phyloP scores from a whole-genome alignment of 2,797 vertebrate genomes.

The Poeciliopsis turneri region DNA sequence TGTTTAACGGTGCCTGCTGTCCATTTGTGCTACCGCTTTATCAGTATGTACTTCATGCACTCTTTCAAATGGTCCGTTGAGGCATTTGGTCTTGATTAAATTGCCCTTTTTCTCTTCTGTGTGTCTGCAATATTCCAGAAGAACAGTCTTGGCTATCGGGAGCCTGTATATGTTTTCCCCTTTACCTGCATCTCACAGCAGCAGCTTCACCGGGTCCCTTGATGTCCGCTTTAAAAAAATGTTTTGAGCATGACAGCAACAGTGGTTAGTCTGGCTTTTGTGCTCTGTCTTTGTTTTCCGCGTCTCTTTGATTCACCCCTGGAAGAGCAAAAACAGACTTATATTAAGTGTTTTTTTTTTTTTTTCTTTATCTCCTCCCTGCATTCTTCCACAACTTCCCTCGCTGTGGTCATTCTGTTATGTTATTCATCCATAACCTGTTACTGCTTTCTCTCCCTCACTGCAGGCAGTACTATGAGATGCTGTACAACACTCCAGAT shows the following conservation, averaged over 20 bases:
- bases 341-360: slow-evolving; percentile 30
- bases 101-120: slow-evolving; percentile 33
- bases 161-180: slow-evolving; percentile 42
- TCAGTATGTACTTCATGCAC: slow-evolving; percentile 42
- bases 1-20: slow-evolving; percentile 14
- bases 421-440: slow-evolving; percentile 1
- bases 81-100: slow-evolving; percentile 44
- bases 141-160: slow-evolving; percentile 45
- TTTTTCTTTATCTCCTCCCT: slow-evolving; percentile 2
- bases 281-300: slow-evolving; percentile 46
- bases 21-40: slow-evolving; percentile 22
- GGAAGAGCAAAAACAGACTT: slow-evolving; percentile 20
- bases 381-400: neutral
- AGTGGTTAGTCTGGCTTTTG: slow-evolving; percentile 50
- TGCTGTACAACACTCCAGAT: slow-evolving; percentile 96
- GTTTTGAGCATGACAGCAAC: slow-evolving; percentile 52
- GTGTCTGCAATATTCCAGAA: slow-evolving; percentile 65
- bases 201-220: slow-evolving; percentile 46
- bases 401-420: neutral
- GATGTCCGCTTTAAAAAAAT: slow-evolving; percentile 48
- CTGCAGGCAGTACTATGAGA: slow-evolving; percentile 97
- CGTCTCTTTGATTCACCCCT: slow-evolving; percentile 34
- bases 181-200: slow-evolving; percentile 33
- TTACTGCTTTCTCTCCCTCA: slow-evolving; percentile 13
- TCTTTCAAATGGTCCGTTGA: slow-evolving; percentile 45